These are phyloP conservation scores for Turnix velox DNA, from an alignment of 2,113 vertebrate species.

Conservation along the genomic window DNA sequence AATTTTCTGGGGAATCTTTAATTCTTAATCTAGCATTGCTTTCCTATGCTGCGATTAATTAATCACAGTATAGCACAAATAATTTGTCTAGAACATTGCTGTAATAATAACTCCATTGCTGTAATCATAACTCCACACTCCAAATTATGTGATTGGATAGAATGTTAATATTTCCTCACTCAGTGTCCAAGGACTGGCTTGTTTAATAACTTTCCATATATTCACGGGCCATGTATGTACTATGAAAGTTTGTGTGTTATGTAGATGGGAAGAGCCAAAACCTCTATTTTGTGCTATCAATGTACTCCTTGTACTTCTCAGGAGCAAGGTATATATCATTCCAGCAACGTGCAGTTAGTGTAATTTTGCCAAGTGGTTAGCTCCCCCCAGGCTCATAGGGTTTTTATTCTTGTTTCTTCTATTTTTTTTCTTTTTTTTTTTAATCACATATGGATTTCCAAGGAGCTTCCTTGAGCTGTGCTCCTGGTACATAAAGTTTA, in stretches of 20 bases:
- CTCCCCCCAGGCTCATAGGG: not conserved
- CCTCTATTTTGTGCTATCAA: not conserved
- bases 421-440: not conserved
- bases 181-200: not conserved
- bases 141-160: not conserved
- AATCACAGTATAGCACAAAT: not conserved
- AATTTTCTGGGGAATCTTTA: not conserved
- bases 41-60: constrained; percentile 23
- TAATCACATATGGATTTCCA: not conserved
- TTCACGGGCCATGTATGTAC: not conserved
- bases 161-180: not conserved
- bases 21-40: constrained; percentile 3
- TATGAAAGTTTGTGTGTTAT: not conserved
- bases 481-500: not conserved
- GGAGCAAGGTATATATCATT: not conserved
- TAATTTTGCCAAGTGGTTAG: not conserved
- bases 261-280: not conserved
- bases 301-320: not conserved
- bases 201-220: not conserved
- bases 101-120: too few relatives aligned
- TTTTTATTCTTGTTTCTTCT: not conserved
- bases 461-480: not conserved
- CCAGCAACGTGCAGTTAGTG: not conserved
- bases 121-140: too few relatives aligned
- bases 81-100: not conserved